A percentile compares a stretch with the other conserved stretches of the same genome.
Conservation (phyloP, 1,140 invertebrate species). For the Micrasema longulum region DNA sequence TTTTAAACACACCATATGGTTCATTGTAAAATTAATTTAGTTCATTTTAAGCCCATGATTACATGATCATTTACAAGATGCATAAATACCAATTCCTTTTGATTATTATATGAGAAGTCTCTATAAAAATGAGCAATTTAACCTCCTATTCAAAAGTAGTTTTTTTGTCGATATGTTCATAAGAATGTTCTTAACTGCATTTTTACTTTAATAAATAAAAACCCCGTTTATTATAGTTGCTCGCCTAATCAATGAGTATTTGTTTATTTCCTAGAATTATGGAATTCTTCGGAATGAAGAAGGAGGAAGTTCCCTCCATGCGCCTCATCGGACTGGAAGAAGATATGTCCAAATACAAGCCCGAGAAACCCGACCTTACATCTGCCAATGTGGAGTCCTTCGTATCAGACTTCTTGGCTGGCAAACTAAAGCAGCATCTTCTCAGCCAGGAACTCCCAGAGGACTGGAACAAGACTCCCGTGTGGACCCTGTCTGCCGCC, state of each 20-base stretch:
- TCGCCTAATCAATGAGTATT: not conserved
- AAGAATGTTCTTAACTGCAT: too few relatives aligned
- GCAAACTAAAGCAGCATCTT: constrained; percentile 94
- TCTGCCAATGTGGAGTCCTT: constrained; percentile 85
- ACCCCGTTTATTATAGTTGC: too few relatives aligned
- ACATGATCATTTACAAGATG: too few relatives aligned
- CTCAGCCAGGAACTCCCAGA: constrained; percentile 94
- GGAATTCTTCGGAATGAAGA: constrained; percentile 99
- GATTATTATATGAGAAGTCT: too few relatives aligned
- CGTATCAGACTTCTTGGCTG: constrained; percentile 88
- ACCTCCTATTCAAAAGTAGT: not conserved
- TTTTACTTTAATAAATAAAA: too few relatives aligned
- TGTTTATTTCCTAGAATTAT: constrained; percentile 74
- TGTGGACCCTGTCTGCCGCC: constrained; percentile 93
- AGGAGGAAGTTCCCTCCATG: constrained; percentile 90
- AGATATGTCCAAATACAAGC: constrained; percentile 99
- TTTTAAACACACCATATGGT: too few relatives aligned
- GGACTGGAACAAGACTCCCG: constrained; percentile 96
- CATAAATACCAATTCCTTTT: too few relatives aligned
- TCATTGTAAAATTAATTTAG: too few relatives aligned
- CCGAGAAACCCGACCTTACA: constrained; percentile 81
- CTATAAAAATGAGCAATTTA: too few relatives aligned
- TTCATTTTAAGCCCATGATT: too few relatives aligned
- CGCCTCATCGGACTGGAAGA: constrained; percentile 95
- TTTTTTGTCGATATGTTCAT: not conserved